These are phyloP conservation scores for Auanema sp. DNA, from an alignment of 2,888 invertebrate species.

Conservation along the genomic window DNA sequence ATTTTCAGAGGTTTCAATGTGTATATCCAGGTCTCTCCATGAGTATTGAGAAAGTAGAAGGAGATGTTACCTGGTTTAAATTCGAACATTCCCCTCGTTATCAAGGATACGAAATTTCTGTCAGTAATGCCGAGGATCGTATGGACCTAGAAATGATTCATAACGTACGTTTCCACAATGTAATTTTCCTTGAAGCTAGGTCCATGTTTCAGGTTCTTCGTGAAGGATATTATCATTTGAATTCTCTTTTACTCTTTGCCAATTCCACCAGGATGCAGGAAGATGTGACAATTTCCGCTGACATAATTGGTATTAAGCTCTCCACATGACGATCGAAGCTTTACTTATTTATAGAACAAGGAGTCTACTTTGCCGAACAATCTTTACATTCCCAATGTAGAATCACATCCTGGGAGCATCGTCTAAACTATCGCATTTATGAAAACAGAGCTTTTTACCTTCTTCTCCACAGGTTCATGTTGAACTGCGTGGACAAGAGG, in stretches of 20 bases:
- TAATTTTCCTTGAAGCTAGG: background rate
- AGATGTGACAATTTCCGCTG: conserved; percentile 42
- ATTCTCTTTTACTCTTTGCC: conserved; percentile 49
- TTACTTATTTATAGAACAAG: conserved; percentile 71
- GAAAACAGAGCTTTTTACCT: conserved; percentile 82
- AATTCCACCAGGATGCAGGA: conserved; percentile 48
- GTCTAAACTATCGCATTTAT: conserved; percentile 77
- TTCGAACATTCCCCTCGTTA: too few species aligned
- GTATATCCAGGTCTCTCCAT: conserved; percentile 35
- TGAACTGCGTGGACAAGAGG: conserved; percentile 72
- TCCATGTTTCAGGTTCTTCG: conserved; percentile 20
- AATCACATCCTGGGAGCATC: conserved; percentile 69
- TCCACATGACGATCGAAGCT: too few species aligned
- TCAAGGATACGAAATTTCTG: too few species aligned
- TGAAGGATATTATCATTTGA: conserved; percentile 50
- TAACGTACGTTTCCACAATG: conserved; percentile 18
- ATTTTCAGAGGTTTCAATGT: too few species aligned
- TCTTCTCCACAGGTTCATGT: conserved; percentile 79
- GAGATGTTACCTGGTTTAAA: conserved; percentile 12
- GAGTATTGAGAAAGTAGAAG: conserved; percentile 24
- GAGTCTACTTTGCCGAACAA: conserved; percentile 77
- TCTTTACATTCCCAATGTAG: conserved; percentile 81
- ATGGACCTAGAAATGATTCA: conserved; percentile 22
- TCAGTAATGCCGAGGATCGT: conserved; percentile 10
- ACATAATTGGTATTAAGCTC: conserved; percentile 45